Base-by-base conservation (phyloP, 2,797 vertebrate genomes). In the Naso thynnoides region DNA sequence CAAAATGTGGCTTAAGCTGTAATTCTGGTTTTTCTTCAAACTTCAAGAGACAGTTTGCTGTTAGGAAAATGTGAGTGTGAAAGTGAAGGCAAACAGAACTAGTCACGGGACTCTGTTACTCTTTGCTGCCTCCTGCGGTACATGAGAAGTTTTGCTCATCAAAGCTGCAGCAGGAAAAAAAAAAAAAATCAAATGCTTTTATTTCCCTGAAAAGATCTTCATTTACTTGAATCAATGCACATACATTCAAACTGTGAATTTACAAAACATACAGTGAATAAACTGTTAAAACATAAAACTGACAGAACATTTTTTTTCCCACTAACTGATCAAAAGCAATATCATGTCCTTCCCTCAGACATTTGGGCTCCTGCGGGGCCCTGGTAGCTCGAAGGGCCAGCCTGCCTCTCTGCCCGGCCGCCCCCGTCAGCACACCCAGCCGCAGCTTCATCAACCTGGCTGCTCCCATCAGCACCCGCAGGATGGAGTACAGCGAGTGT, bases 401-500 rank as follows among this genome's bases (percentile, higher is more conserved):
- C 56, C 72, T 84, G 21, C 82, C 85, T 21, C 64, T 82, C 7
- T 36, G 44, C 8, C 48, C 83, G 0, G 6, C 38, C 13, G 0
- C 49, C 29, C 38, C 73, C 13, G 23, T 69, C 3, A 38, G 29
- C 68, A 42, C 73, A 14, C 87, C 90, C 31, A 70, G 56, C 41
- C 58, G 93, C 36, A 86, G 80, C 83, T 95, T 96, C 79, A 83
- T 96, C 79, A 94, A 90, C 83, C 82, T 95, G 70, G 88, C 82
- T 0, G 80, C 73, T 4, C 70, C 93, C 24, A 64, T 92, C 52
- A 69, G 84, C 53, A 44, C 84, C 13, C 89, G 89, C 57, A 93
- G 92, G 83, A 93, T 94, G 60, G 94, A 95, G 74, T 94, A 95
- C 77, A 79, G 87, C 0, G 95, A 96, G 79, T 70, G 61, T 63